Base-by-base conservation (phyloP, 1,140 invertebrate species). In the Piezodorus guildinii region DNA sequence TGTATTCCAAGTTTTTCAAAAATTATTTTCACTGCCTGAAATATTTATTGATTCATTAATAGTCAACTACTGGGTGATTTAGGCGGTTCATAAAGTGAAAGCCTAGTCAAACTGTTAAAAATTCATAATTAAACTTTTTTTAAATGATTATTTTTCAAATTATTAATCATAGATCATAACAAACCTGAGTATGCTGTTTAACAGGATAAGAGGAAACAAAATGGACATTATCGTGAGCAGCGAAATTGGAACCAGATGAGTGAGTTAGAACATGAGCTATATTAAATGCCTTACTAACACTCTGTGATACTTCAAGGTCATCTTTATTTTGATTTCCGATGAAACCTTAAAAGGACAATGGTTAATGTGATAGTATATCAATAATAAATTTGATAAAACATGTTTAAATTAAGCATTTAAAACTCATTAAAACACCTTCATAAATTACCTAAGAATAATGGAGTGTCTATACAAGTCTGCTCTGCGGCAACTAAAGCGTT, bases 401-500 rank as follows among this genome's bases (percentile, higher is more conserved):
- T 8, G 9, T 5, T 5, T 19, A 56, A 3, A 56, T 25, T 21
- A 25, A 25, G 9, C 6, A 3, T 59, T 1, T 27, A 59, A 27
- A 59, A 15, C 17, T 21, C 1, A 30, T 17, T 27, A 34, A 59
- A 25, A 30, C 12, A 17, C 16, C 9, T 15, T 6, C 15, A 25
- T 5, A 25, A 8, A n/a, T 46, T 46, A 62, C 60, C 60, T 43
- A 44, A 2, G 25, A 62, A 62, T 1, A 62, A 44, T 23, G 60
- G 60, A 6, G 60, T 21, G 4, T 62, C n/a, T 2, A 62, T 23
- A 49, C 60, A 62, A 12, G 60, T 62, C n/a, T 62, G 60, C 44
- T 62, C 17, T 8, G 44, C 19, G n/a, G 60, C 43, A 46, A 62
- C 60, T n/a, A 62, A 62, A 12, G 60, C 43, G 14, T 62, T 34